Conservation (phyloP, 2,113 vertebrate species). For the Chlorodrepanis virens region DNA sequence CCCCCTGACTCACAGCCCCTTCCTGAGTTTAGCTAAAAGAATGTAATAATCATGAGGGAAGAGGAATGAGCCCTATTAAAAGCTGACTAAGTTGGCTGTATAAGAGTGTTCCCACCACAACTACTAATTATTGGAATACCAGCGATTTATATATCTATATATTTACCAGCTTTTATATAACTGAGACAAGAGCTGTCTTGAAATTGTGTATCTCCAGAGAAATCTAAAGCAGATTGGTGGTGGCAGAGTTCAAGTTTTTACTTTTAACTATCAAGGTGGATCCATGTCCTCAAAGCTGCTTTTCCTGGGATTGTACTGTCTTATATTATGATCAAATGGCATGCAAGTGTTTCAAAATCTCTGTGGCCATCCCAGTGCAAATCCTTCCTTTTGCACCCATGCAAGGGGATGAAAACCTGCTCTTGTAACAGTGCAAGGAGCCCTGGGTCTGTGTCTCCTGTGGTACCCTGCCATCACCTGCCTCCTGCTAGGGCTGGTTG, state of each 20-base stretch:
- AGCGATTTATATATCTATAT: not conserved
- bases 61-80: not conserved
- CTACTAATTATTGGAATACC: not conserved
- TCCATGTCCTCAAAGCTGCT: not conserved
- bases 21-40: constrained; percentile 6
- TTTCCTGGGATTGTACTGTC: not conserved
- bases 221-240: not conserved
- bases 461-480: not conserved
- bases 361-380: not conserved
- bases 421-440: not conserved
- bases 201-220: not conserved
- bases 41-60: not conserved
- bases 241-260: not conserved
- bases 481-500: fast-evolving
- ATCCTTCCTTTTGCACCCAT: not conserved
- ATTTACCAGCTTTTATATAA: not conserved
- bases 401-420: not conserved
- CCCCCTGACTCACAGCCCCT: not conserved
- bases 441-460: not conserved
- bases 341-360: not conserved
- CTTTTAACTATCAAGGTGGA: not conserved
- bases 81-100: not conserved
- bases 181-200: not conserved
- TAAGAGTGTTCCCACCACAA: not conserved
- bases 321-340: not conserved